phyloP scores from a whole-genome alignment of 2,797 vertebrate genomes.

The Babyrousa celebensis region DNA sequence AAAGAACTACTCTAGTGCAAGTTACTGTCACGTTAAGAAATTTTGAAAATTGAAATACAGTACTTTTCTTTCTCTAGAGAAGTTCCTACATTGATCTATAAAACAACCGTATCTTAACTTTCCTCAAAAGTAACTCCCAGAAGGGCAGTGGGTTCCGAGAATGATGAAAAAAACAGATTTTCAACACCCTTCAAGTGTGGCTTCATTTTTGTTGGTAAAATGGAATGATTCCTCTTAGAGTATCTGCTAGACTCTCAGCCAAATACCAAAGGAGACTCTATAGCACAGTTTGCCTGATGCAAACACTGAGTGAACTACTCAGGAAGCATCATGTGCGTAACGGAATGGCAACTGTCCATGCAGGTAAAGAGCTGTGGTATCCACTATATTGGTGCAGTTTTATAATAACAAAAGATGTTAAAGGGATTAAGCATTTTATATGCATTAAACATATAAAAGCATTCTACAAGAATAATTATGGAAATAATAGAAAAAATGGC shows the following conservation, averaged over 20 bases:
- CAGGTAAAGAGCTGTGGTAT: background rate
- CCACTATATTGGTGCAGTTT: background rate
- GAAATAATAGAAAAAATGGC: background rate
- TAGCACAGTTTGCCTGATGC: background rate
- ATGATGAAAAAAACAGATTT: background rate
- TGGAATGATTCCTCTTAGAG: background rate
- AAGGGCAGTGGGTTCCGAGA: background rate
- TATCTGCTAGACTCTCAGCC: background rate
- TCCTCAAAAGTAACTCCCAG: conserved; percentile 25
- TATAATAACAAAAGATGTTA: background rate
- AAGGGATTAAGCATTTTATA: background rate
- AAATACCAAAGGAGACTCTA: background rate
- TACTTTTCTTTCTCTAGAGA: background rate
- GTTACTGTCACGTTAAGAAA: conserved; percentile 2
- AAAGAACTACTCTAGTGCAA: background rate
- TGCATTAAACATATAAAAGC: background rate
- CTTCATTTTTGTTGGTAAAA: conserved; percentile 37
- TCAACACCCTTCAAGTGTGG: background rate
- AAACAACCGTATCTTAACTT: background rate
- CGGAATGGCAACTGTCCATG: background rate
- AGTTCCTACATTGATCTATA: background rate
- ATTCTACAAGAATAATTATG: background rate
- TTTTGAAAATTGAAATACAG: background rate
- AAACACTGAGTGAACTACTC: background rate
- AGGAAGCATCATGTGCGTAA: background rate